These are phyloP conservation scores for Chelon auratus DNA, from an alignment of 2,797 vertebrate species.

Conservation along the genomic window DNA sequence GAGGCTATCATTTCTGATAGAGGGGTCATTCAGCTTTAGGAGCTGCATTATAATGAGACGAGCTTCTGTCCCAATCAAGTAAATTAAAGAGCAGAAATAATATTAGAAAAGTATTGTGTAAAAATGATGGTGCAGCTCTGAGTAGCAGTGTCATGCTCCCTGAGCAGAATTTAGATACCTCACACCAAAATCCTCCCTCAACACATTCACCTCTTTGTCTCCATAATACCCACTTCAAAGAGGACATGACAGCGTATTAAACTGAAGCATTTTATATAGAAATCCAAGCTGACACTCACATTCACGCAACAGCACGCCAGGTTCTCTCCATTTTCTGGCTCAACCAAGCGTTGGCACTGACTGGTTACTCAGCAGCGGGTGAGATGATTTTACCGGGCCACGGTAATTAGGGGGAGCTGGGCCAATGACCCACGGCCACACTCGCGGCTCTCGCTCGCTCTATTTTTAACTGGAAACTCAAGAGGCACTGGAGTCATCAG, in stretches of 20 bases:
- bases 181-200: not conserved
- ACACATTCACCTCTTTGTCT: not conserved
- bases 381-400: slow-evolving; percentile 46
- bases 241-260: not conserved
- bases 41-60: not conserved
- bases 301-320: not conserved
- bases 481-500: slow-evolving; percentile 57
- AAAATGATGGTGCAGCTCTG: not conserved
- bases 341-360: slow-evolving; percentile 33
- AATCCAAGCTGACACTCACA: slow-evolving; percentile 2
- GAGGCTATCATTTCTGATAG: not conserved
- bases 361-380: slow-evolving; percentile 49
- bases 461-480: slow-evolving; percentile 61
- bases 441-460: slow-evolving; percentile 22
- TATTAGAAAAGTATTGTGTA: not conserved
- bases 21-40: not conserved
- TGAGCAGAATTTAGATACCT: slow-evolving; percentile 1
- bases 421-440: slow-evolving; percentile 53
- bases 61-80: not conserved
- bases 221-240: not conserved
- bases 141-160: not conserved
- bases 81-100: not conserved
- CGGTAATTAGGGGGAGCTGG: slow-evolving; percentile 51
- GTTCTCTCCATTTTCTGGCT: slow-evolving; percentile 40
- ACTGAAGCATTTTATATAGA: not conserved